Percentiles rank a stretch among this genome's conserved stretches.
Evolutionary conservation across 64 coral and sea anemone genomes (phyloP).

Genomic region (Anthopleura sola): DNA sequence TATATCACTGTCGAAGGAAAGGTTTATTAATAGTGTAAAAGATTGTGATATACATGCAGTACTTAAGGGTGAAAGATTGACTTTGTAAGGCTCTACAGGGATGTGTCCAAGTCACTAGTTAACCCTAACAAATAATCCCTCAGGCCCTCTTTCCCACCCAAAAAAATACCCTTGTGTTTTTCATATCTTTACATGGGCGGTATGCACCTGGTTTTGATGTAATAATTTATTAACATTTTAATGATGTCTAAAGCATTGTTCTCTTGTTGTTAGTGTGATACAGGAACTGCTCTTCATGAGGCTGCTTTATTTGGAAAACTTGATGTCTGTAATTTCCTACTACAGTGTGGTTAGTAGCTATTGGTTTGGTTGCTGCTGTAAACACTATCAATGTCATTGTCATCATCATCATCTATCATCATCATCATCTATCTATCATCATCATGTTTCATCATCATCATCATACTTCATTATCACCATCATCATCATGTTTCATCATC

Average conservation of each 20-base stretch:
- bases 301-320: slow-evolving; percentile 94
- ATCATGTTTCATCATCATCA: neutral
- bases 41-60: no score
- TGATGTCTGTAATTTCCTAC: slow-evolving; percentile 83
- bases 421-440: neutral
- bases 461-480: neutral
- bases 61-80: no score
- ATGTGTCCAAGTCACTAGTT: neutral
- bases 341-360: slow-evolving; percentile 82
- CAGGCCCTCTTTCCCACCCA: no score
- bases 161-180: no score
- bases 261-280: slow-evolving; percentile 48
- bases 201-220: no score
- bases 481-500: neutral
- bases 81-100: no score
- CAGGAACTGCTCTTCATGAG: slow-evolving; percentile 84
- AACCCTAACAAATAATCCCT: no score
- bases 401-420: neutral
- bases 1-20: slow-evolving; percentile 14
- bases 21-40: neutral
- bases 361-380: neutral
- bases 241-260: neutral
- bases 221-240: neutral
- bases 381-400: neutral
- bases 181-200: no score